These are phyloP conservation scores for Ligdia adustata DNA, from an alignment of 2,888 invertebrate genomes.

Conservation along the genomic window DNA sequence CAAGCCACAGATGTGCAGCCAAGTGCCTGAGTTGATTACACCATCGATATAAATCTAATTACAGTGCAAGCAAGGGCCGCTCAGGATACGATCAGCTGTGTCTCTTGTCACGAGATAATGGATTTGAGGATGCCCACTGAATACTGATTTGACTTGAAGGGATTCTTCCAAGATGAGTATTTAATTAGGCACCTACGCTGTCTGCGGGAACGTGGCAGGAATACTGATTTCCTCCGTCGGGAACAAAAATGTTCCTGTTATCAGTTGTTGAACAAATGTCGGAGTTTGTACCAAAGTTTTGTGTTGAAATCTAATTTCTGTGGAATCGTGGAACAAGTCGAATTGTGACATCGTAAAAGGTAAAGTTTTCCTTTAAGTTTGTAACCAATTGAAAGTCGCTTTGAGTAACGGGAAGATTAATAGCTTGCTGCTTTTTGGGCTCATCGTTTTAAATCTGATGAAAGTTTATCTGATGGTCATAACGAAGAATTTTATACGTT, in stretches of 20 bases:
- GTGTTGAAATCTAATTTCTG: slow-evolving; percentile 14
- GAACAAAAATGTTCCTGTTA: slow-evolving; percentile 14
- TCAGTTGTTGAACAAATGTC: slow-evolving; percentile 14
- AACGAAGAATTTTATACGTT: too few relatives aligned
- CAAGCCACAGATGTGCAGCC: slow-evolving; percentile 70
- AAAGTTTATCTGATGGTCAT: too few relatives aligned
- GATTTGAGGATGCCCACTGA: slow-evolving; percentile 56
- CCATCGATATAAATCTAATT: slow-evolving; percentile 73
- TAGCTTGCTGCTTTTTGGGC: too few relatives aligned
- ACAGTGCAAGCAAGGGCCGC: slow-evolving; percentile 46
- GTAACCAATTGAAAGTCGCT: background rate
- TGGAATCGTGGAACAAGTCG: slow-evolving; percentile 4
- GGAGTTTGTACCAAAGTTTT: slow-evolving; percentile 10
- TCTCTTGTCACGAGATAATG: slow-evolving; percentile 62
- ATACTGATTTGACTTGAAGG: slow-evolving; percentile 52
- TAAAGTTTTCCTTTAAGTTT: slow-evolving; percentile 1
- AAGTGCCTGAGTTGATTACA: slow-evolving; percentile 76
- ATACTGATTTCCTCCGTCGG: slow-evolving; percentile 25
- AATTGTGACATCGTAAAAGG: slow-evolving; percentile 6
- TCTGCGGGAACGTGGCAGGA: slow-evolving; percentile 27
- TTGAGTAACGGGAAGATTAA: too few relatives aligned
- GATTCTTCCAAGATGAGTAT: slow-evolving; percentile 47
- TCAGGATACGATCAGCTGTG: slow-evolving; percentile 58
- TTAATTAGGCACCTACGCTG: slow-evolving; percentile 44
- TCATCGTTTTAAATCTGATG: too few relatives aligned